Evolutionary conservation across 2,888 invertebrate species (phyloP), one percentile per base, ranked within the genome.

Genomic region (Patella pellucida): DNA sequence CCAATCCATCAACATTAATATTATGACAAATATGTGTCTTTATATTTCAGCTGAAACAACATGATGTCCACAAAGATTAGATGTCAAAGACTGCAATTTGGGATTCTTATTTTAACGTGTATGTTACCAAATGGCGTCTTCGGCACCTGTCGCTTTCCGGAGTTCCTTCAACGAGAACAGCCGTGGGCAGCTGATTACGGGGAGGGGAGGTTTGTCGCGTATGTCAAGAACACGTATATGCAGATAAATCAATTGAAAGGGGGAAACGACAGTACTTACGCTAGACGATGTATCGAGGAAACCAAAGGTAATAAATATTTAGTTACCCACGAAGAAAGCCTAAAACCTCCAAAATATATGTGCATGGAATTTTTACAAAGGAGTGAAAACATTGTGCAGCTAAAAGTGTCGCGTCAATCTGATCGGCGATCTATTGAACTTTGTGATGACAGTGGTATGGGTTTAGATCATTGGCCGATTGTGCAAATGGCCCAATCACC

Each of bases 321-420:
- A 52, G 85, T 86, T 16, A 74, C 76, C 23, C 79, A 80, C 52
- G 72, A 72, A 51, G 79, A 81, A 72, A 72, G 78, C 14, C 68
- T 75, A 2, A 71, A 76, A 50, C 68, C 75, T 0, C 74, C 77
- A 9, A 77, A 76, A 72, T 87, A 81, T 76, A 68, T 85, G 72
- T 88, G 88, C 71, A 85, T 88, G 81, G 85, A 87, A 80, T 86
- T 88, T 72, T 69, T 86, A 9, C 79, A 80, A 68, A 70, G 87
- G 9, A 84, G 85, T n/a, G 82, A 82, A 52, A 83, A 82, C 75
- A 84, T 88, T 11, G 84, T 88, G 19, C 88, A 88, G 74, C 79
- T 87, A 16, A 82, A 82, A 73, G 85, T 79, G 19, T 79, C 81
- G 0, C 52, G 72, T 23, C 19, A 70, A 52, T 77, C 52, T 12